Base-by-base conservation (phyloP, 2,888 invertebrate genomes). In the Agrenia bidenticulata region DNA sequence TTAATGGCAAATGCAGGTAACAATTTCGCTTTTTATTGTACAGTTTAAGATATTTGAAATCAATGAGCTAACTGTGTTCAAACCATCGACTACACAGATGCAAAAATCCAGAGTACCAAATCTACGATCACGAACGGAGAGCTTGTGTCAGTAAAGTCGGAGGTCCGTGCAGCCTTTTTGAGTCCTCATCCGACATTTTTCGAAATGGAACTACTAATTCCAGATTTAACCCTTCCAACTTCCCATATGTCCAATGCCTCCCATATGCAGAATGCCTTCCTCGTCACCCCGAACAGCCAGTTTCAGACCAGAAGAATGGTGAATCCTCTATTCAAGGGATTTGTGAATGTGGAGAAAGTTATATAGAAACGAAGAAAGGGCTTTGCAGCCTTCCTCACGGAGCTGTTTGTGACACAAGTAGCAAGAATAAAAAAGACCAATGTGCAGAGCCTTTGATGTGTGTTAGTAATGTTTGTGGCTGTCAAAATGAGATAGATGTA, bases 61-160 rank as follows among this genome's bases (percentile, higher is more conserved):
- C n/a, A n/a, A n/a, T n/a, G n/a, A n/a, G n/a, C n/a, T n/a, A n/a
- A n/a, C n/a, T n/a, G n/a, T n/a, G n/a, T n/a, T n/a, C n/a, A n/a
- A n/a, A n/a, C n/a, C n/a, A 5, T 19, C 15, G n/a, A n/a, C n/a
- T n/a, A n/a, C n/a, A n/a, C 49, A 58, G 67, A 7, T 72, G 72
- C 56, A 64, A 63, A 1, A 72, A 72, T 65, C 69, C 72, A 2
- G 72, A 72, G 50, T 72, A 72, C 27, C 72, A 72, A 41, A 53
- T 61, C 27, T 72, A 72, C 41, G 69, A 69, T 23, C 63, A 67
- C 37, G 69, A 72, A 13, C 60, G 59, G 15, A 42, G 69, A 23
- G 21, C 42, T 11, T 72, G 72, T 32, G 56, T 72, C n/a, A 62
- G 64, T n/a, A 51, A 69, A 21, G 60, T 69, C 5, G 72, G 72